Evolutionary conservation across 1,140 invertebrate genomes (phyloP).

Genomic region (Ips typographus): DNA sequence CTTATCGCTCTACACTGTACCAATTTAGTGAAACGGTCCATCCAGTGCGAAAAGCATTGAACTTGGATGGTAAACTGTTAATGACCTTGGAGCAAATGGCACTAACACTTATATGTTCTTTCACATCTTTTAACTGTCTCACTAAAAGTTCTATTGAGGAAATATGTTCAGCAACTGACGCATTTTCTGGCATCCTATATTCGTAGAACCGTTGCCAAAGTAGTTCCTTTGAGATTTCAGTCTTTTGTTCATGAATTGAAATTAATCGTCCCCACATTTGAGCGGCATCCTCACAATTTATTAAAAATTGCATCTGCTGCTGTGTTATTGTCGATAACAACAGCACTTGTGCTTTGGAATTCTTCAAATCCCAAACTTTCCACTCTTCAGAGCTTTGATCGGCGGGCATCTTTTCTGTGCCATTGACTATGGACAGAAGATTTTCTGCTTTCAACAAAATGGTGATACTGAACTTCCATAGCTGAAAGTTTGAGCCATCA

Average conservation of each 20-base stretch:
- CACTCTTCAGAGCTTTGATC: conserved; percentile 4
- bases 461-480: conserved; percentile 31
- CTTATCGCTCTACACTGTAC: no score
- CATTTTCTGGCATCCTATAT: conserved; percentile 12
- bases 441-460: conserved; percentile 32
- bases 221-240: conserved; percentile 18
- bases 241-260: conserved; percentile 48
- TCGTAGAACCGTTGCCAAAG: conserved; percentile 26
- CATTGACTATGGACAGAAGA: conserved; percentile 15
- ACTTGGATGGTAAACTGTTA: no score
- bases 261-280: conserved; percentile 50
- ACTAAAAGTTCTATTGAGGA: conserved; percentile 33
- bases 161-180: conserved; percentile 20
- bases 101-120: no score
- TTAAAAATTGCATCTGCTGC: conserved; percentile 44
- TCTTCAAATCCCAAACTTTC: conserved; percentile 32
- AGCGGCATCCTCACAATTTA: conserved; percentile 44
- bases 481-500: conserved; percentile 33
- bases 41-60: no score
- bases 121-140: no score
- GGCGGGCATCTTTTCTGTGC: conserved; percentile 12
- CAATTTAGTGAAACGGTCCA: no score
- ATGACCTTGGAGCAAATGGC: no score
- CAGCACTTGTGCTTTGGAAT: conserved; percentile 39
- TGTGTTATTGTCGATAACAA: conserved; percentile 42